A percentile compares a stretch with the other conserved stretches of the same genome.
phyloP scores from a whole-genome alignment of 2,888 invertebrate species.

The Habrosyne pyritoides region DNA sequence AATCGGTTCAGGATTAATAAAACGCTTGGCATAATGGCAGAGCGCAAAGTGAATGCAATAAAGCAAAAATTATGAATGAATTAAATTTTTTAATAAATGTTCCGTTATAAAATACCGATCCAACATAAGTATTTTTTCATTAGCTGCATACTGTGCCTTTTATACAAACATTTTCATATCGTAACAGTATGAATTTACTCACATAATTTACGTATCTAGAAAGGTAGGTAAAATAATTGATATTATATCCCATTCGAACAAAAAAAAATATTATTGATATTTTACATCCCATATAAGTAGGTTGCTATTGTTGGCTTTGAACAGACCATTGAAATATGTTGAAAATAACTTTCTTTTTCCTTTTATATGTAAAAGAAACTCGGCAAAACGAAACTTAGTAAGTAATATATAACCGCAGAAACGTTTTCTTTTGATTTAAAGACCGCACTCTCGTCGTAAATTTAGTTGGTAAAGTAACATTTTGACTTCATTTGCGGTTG shows the following conservation, averaged over 20 bases:
- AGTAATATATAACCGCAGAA: constrained; percentile 20
- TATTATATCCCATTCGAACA: neutral
- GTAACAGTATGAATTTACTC: neutral
- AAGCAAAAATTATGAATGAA: constrained; percentile 58
- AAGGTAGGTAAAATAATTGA: neutral
- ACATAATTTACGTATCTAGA: neutral
- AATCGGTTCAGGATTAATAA: constrained; percentile 61
- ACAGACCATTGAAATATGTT: constrained; percentile 10
- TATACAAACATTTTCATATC: neutral
- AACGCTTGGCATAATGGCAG: constrained; percentile 44
- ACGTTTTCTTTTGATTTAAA: constrained; percentile 36
- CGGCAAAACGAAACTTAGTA: constrained; percentile 28
- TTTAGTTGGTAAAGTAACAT: constrained; percentile 38
- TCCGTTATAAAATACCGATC: constrained; percentile 19
- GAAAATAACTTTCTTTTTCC: constrained; percentile 11
- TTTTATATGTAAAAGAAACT: constrained; percentile 22
- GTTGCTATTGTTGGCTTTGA: neutral
- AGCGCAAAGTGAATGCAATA: constrained; percentile 49
- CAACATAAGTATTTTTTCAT: constrained; percentile 17
- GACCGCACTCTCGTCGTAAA: constrained; percentile 33
- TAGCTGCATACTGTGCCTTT: constrained; percentile 20
- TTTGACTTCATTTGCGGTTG: constrained; percentile 28
- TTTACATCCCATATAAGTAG: neutral
- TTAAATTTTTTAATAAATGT: constrained; percentile 47
- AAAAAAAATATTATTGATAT: neutral